Evolutionary conservation across 2,797 vertebrate genomes (phyloP).

Genomic region (Pantherophis vulpinus): DNA sequence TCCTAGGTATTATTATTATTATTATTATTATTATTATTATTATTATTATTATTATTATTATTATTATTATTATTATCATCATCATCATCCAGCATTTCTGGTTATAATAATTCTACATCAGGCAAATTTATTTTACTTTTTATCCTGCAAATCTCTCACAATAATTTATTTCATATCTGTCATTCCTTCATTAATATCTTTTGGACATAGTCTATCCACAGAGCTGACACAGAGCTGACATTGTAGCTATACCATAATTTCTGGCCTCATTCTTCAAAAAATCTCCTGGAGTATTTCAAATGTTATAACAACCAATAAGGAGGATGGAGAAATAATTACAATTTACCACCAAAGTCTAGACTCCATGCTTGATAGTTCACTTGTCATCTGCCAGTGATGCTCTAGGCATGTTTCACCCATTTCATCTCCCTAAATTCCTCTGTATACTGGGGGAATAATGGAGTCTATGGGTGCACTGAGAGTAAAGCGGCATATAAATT

Average conservation of each 20-base stretch:
- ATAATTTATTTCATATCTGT: neutral
- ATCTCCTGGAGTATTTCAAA: neutral
- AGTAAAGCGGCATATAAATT: neutral
- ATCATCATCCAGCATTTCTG: neutral
- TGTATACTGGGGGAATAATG: neutral
- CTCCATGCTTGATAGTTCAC: neutral
- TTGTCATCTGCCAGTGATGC: neutral
- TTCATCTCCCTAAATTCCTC: neutral
- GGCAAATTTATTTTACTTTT: neutral
- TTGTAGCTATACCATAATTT: too few relatives aligned
- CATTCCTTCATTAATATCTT: neutral
- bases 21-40: too few relatives aligned
- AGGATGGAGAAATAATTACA: neutral
- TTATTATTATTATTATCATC: too few relatives aligned
- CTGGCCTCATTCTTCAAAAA: neutral
- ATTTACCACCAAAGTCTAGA: neutral
- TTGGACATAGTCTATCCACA: neutral
- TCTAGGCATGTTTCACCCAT: neutral
- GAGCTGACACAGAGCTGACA: neutral
- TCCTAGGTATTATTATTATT: too few relatives aligned
- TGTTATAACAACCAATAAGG: neutral
- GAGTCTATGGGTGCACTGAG: neutral
- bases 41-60: too few relatives aligned
- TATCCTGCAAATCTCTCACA: neutral
- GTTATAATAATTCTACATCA: neutral